Evolutionary conservation across 2,888 invertebrate genomes (phyloP).

Genomic region (Cylindroiulus punctatus): DNA sequence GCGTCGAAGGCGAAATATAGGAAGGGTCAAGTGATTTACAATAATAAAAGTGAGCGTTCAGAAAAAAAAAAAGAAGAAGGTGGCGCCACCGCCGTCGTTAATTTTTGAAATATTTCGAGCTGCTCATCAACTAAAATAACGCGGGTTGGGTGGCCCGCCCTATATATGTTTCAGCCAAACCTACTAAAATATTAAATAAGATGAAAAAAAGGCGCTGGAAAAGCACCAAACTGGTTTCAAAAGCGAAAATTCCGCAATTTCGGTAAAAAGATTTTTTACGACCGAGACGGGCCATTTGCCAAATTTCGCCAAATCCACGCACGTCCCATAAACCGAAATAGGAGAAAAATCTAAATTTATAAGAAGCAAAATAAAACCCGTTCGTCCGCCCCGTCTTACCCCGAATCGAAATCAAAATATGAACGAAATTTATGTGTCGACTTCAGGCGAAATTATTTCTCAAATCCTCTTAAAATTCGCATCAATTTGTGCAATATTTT

Average conservation of each 20-base stretch:
- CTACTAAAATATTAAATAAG: neutral
- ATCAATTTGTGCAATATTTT: too few relatives aligned
- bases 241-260: neutral
- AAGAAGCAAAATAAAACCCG: neutral
- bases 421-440: neutral
- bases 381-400: too few relatives aligned
- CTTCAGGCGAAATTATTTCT: too few relatives aligned
- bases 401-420: neutral
- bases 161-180: slow-evolving; percentile 2
- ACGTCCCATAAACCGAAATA: slow-evolving; percentile 31
- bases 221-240: slow-evolving; percentile 19
- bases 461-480: too few relatives aligned
- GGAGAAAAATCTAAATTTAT: slow-evolving; percentile 1
- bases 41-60: neutral
- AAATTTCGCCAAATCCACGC: neutral
- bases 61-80: neutral
- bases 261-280: slow-evolving; percentile 1
- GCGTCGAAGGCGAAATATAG: neutral
- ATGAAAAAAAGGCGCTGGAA: neutral
- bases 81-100: slow-evolving; percentile 37
- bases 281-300: slow-evolving; percentile 3
- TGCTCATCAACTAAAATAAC: slow-evolving; percentile 7
- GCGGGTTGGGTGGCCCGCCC: slow-evolving; percentile 9
- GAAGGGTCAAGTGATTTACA: slow-evolving; percentile 29
- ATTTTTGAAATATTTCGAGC: neutral